Percentiles rank a stretch among this genome's conserved stretches.
Evolutionary conservation across 2,797 vertebrate genomes (phyloP).

Genomic region (Sebastes vulpes): DNA sequence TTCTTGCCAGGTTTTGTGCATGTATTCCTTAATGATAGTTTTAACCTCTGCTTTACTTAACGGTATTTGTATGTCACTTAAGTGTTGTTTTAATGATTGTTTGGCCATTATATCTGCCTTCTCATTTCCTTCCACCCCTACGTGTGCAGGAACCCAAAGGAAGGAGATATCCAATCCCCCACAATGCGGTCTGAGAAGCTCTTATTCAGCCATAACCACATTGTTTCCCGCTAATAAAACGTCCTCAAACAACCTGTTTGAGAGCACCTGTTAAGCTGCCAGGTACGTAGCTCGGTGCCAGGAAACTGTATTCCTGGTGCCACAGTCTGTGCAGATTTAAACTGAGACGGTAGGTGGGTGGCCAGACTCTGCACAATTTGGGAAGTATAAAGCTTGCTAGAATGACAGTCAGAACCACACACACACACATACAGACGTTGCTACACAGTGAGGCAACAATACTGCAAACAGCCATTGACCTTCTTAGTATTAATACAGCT

Average conservation of each 20-base stretch:
- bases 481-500: conserved; percentile 57
- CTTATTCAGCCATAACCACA: not conserved
- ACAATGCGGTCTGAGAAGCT: no score
- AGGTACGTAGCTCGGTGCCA: conserved; percentile 10
- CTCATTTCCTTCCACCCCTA: no score
- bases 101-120: no score
- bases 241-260: not conserved
- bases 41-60: no score
- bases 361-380: conserved; percentile 25
- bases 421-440: not conserved
- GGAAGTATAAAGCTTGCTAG: conserved; percentile 1
- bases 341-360: conserved; percentile 33
- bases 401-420: not conserved
- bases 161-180: no score
- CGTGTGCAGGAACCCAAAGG: no score
- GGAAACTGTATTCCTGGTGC: conserved; percentile 15
- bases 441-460: not conserved
- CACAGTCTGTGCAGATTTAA: conserved; percentile 44
- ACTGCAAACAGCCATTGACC: conserved; percentile 28
- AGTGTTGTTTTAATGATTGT: no score
- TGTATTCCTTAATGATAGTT: no score
- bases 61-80: no score
- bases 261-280: conserved; percentile 7
- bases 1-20: no score
- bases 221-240: conserved; percentile 9